phyloP scores from a whole-genome alignment of 1,140 invertebrate genomes.

The Ericerus pela region DNA sequence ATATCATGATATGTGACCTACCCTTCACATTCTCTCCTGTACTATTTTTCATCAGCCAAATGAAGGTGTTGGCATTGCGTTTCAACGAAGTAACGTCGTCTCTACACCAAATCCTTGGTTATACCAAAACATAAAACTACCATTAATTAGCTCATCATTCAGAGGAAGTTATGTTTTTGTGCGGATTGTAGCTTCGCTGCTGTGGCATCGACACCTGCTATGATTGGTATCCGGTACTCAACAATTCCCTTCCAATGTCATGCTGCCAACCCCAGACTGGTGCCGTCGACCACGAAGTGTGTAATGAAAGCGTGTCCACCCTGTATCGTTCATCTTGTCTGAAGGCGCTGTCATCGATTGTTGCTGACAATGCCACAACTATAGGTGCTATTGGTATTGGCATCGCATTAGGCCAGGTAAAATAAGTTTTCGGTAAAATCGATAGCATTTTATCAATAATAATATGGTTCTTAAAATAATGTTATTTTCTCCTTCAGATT shows the following conservation, averaged over 20 bases:
- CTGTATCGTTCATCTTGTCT: constrained; percentile 15
- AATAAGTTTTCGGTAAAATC: neutral
- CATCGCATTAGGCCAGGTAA: constrained; percentile 19
- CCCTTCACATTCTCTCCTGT: no score
- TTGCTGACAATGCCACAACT: constrained; percentile 17
- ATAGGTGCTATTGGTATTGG: constrained; percentile 16
- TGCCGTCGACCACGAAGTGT: constrained; percentile 11
- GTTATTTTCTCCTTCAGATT: constrained; percentile 30
- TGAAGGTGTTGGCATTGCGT: constrained; percentile 4
- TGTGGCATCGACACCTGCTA: constrained; percentile 14
- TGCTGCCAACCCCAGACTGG: constrained; percentile 15
- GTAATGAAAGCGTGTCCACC: constrained; percentile 9
- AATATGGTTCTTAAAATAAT: neutral
- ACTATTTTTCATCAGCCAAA: no score
- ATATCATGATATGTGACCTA: no score
- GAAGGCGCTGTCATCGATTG: constrained; percentile 13
- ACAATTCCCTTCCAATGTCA: constrained; percentile 17
- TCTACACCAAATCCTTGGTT: neutral
- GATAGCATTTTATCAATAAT: neutral
- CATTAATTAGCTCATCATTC: neutral
- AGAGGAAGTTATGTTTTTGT: neutral
- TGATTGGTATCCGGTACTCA: constrained; percentile 15
- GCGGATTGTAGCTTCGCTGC: constrained; percentile 12
- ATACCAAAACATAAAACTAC: neutral
- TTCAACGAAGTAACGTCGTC: neutral